phyloP scores from a whole-genome alignment of 23 tunicate genomes.

The Halocynthia aurantium region DNA sequence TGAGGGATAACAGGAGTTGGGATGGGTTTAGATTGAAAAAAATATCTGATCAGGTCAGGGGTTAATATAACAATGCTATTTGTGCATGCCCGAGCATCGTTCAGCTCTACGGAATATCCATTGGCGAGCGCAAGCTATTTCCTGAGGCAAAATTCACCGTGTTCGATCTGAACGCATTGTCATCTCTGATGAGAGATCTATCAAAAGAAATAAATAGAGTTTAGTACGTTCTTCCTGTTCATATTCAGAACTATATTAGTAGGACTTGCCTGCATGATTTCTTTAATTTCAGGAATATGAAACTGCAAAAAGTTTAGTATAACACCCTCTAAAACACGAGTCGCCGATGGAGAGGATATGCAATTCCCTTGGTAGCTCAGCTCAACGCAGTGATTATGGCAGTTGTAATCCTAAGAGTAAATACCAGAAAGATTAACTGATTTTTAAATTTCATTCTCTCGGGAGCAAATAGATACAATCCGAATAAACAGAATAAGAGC shows the following conservation, averaged over 20 bases:
- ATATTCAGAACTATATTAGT: neutral
- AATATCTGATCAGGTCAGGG: too few relatives aligned
- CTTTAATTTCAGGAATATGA: conserved; percentile 27
- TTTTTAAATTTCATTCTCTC: neutral
- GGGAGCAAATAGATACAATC: neutral
- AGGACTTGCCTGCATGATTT: conserved; percentile 19
- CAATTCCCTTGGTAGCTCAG: conserved; percentile 21
- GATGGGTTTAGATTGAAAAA: too few relatives aligned
- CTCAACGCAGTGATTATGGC: conserved; percentile 2
- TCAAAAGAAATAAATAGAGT: too few relatives aligned
- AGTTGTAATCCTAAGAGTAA: conserved; percentile 22
- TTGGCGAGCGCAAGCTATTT: too few relatives aligned
- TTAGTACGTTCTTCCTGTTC: neutral
- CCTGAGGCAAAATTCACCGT: too few relatives aligned
- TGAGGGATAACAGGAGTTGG: too few relatives aligned
- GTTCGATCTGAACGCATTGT: too few relatives aligned
- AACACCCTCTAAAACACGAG: conserved; percentile 13
- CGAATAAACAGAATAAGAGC: neutral
- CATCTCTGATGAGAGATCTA: too few relatives aligned
- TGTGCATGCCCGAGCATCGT: too few relatives aligned
- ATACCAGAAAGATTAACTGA: neutral
- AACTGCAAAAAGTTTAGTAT: conserved; percentile 21
- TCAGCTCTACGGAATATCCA: too few relatives aligned
- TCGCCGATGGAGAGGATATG: conserved; percentile 20
- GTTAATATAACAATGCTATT: too few relatives aligned